Evolutionary conservation across 2,797 vertebrate species (phyloP).

Genomic region (Eupleurogrammus muticus): DNA sequence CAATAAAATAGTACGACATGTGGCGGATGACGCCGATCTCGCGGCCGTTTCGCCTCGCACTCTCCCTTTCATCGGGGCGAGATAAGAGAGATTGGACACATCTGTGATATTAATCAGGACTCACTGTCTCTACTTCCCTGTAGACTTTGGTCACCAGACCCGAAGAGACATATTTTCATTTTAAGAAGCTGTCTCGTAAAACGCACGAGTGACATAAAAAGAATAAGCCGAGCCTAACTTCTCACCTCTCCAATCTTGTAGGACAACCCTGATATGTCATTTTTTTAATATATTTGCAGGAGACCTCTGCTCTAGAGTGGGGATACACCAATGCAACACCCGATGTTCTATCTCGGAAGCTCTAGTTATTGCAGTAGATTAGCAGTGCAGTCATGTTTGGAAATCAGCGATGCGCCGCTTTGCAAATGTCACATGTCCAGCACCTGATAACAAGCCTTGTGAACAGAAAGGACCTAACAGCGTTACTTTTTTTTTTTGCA

Average conservation of each 20-base stretch:
- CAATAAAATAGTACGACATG: conserved; percentile 44
- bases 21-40: conserved; percentile 18
- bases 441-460: too few relatives aligned
- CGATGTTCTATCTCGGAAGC: too few relatives aligned
- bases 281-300: neutral
- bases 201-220: neutral
- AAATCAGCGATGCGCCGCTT: too few relatives aligned
- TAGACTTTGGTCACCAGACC: neutral
- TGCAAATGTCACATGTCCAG: too few relatives aligned
- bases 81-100: conserved; percentile 10
- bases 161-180: conserved; percentile 3
- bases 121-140: conserved; percentile 11
- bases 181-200: conserved; percentile 1
- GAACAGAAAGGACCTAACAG: too few relatives aligned
- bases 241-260: neutral
- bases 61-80: conserved; percentile 1
- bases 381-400: too few relatives aligned
- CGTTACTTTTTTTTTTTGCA: too few relatives aligned
- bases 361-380: too few relatives aligned
- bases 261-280: neutral
- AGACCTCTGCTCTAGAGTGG: neutral
- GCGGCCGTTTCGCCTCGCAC: conserved; percentile 13
- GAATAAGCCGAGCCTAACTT: neutral
- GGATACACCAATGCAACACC: neutral
- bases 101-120: conserved; percentile 18